A percentile compares a stretch with the other conserved stretches of the same genome.
phyloP scores from a whole-genome alignment of 2,797 vertebrate genomes.

The Paramormyrops hopkinsi region DNA sequence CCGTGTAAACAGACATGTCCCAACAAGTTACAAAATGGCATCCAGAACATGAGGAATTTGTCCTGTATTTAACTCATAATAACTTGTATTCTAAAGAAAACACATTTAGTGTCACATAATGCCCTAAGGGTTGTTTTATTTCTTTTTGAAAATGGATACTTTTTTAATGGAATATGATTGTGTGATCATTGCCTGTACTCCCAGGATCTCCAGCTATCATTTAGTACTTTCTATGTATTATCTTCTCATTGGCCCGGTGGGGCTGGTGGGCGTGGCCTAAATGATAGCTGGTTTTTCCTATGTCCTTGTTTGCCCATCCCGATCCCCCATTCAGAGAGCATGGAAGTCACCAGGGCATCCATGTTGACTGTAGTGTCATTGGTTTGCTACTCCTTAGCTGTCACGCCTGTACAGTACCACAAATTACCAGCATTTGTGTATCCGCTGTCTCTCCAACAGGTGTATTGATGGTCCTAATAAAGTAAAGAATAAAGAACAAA shows the following conservation, averaged over 20 bases:
- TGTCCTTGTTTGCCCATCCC: background rate
- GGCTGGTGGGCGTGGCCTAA: background rate
- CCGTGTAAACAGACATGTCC: background rate
- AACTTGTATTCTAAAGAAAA: background rate
- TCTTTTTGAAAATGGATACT: background rate
- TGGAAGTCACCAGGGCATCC: background rate
- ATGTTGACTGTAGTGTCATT: background rate
- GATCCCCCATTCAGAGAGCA: background rate
- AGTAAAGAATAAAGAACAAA: background rate
- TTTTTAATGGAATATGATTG: background rate
- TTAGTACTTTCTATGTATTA: background rate
- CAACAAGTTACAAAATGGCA: background rate
- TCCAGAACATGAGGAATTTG: background rate
- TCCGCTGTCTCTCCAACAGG: background rate
- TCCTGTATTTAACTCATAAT: background rate
- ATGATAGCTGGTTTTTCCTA: background rate
- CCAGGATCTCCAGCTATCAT: background rate
- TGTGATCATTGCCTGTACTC: background rate
- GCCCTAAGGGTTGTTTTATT: background rate
- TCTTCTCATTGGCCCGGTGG: background rate
- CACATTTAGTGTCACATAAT: background rate
- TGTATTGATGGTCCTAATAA: slow-evolving; percentile 1
- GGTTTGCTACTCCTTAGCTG: background rate
- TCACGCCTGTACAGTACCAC: background rate
- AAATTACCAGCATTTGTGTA: background rate